phyloP scores from a whole-genome alignment of 2,888 invertebrate species.

The Embidobia sp. region DNA sequence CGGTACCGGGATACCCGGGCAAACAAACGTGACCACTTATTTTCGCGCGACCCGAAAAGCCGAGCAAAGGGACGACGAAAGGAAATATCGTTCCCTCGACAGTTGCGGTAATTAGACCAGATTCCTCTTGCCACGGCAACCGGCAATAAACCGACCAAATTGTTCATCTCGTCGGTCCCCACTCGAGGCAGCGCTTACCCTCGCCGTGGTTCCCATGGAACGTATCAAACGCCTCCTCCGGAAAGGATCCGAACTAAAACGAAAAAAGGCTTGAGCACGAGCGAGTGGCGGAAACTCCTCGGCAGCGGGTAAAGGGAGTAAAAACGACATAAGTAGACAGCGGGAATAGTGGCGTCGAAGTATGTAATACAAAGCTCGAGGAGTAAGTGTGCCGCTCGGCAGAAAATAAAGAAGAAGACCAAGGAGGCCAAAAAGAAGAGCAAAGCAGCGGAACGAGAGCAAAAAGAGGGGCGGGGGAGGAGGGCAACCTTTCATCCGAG shows the following conservation, averaged over 20 bases:
- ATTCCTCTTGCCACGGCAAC: conserved; percentile 28
- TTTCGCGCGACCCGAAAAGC: no score
- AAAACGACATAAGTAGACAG: conserved; percentile 49
- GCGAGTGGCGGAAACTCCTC: conserved; percentile 31
- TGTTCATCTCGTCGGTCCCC: conserved; percentile 21
- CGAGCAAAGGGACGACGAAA: background rate
- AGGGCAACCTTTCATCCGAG: conserved; percentile 62
- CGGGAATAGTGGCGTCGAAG: conserved; percentile 56
- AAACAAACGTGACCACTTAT: no score
- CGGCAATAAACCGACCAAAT: conserved; percentile 31
- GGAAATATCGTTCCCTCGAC: conserved; percentile 15
- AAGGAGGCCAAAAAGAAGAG: conserved; percentile 26
- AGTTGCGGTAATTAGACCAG: conserved; percentile 27
- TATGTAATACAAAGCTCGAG: conserved; percentile 60
- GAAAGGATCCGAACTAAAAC: conserved; percentile 13
- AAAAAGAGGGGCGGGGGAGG: conserved; percentile 61
- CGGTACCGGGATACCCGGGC: no score
- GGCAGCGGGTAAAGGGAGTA: conserved; percentile 33
- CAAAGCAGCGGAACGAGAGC: conserved; percentile 20
- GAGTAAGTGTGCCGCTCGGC: conserved; percentile 40
- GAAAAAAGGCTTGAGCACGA: conserved; percentile 15
- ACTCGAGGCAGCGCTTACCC: conserved; percentile 21
- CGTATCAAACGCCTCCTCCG: conserved; percentile 25
- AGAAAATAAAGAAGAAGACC: conserved; percentile 22
- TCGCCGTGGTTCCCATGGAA: conserved; percentile 7